These are phyloP conservation scores for Zaprionus taronus DNA, from an alignment of 1,140 invertebrate species.

Conservation along the genomic window DNA sequence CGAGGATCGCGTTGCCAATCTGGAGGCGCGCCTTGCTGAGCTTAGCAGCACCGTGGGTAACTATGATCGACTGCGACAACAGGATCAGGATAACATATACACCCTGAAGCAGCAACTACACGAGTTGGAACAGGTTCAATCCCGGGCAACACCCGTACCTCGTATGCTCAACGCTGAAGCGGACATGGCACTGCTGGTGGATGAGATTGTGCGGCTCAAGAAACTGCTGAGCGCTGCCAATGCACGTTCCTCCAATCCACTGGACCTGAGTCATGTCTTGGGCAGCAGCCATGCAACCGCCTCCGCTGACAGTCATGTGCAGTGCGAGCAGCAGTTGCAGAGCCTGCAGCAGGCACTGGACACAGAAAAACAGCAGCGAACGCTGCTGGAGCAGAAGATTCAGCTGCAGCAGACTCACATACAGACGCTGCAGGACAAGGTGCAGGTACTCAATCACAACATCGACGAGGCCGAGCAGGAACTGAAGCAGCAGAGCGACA, in stretches of 20 bases:
- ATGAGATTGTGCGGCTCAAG: conserved; percentile 86
- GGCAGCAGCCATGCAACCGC: conserved; percentile 54
- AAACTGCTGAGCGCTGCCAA: conserved; percentile 86
- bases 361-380: conserved; percentile 45
- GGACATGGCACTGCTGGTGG: conserved; percentile 80
- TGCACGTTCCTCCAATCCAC: conserved; percentile 85
- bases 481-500: conserved; percentile 85
- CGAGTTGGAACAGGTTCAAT: conserved; percentile 57
- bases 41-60: conserved; percentile 91
- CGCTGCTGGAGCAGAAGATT: conserved; percentile 58
- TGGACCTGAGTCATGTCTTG: conserved; percentile 86
- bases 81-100: conserved; percentile 91
- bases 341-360: conserved; percentile 85
- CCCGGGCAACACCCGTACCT: neutral
- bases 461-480: conserved; percentile 87
- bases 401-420: conserved; percentile 86
- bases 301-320: conserved; percentile 52
- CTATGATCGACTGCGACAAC: conserved; percentile 90
- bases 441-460: conserved; percentile 87
- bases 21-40: conserved; percentile 92
- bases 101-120: conserved; percentile 87
- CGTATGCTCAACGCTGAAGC: conserved; percentile 48
- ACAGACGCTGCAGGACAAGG: conserved; percentile 88
- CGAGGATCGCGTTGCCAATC: conserved; percentile 90
- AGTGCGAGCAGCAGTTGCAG: conserved; percentile 86